These are phyloP conservation scores for Porites evermanni DNA, from an alignment of 92 coral and sea anemone species.

Conservation along the genomic window DNA sequence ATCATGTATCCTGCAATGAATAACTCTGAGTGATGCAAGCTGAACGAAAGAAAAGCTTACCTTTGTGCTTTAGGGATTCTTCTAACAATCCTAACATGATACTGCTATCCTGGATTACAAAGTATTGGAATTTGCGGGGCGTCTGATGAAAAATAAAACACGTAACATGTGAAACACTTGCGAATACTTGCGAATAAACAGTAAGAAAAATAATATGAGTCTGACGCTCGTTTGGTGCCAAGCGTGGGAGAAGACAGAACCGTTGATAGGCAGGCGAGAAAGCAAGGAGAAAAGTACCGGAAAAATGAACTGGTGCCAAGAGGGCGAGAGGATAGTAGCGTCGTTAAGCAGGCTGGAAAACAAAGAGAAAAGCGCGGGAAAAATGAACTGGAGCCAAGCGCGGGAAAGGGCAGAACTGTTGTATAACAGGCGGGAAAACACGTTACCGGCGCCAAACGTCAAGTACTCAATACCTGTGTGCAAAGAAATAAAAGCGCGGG, in stretches of 20 bases:
- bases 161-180: no score
- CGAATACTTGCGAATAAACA: no score
- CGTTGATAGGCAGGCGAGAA: neutral
- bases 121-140: conserved; percentile 84
- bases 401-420: neutral
- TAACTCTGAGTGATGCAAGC: no score
- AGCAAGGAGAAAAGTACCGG: neutral
- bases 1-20: no score
- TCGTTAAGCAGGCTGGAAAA: neutral
- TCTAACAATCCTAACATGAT: conserved; percentile 85
- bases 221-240: neutral
- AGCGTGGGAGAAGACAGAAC: neutral
- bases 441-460: neutral
- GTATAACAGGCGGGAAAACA: neutral
- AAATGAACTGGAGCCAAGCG: neutral
- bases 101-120: conserved; percentile 79
- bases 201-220: no score
- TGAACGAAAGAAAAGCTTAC: conserved; percentile 25
- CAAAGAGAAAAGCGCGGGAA: neutral
- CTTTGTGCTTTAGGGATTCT: conserved; percentile 84
- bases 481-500: no score
- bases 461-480: neutral
- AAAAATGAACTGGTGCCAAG: neutral
- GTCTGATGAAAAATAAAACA: conserved; percentile 49
- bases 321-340: neutral